These are phyloP conservation scores for Ptycholaimellus sp. DNA, from an alignment of 2,888 invertebrate species.

Conservation along the genomic window DNA sequence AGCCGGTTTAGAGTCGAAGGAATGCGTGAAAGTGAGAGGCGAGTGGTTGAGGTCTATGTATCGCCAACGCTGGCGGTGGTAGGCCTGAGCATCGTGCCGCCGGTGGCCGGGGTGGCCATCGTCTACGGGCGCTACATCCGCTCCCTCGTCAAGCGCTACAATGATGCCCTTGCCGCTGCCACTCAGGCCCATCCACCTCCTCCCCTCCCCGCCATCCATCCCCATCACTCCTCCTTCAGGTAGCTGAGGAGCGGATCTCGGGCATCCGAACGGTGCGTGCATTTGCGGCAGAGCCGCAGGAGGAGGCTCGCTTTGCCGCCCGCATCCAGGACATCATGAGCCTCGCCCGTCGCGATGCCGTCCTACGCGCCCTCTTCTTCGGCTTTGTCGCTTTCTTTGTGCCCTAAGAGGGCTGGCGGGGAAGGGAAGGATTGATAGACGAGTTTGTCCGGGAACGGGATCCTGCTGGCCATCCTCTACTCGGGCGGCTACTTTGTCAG, in stretches of 20 bases:
- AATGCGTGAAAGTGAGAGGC: not conserved
- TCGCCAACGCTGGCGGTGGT: conserved; percentile 60
- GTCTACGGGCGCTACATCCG: conserved; percentile 44
- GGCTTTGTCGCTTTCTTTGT: conserved; percentile 43
- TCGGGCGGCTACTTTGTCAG: conserved; percentile 71
- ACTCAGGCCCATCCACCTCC: too few species aligned
- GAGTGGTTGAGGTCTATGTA: conserved; percentile 57
- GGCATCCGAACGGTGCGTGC: conserved; percentile 73
- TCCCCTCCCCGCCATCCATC: conserved; percentile 2
- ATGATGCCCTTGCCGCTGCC: conserved; percentile 35
- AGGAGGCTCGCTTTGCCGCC: conserved; percentile 41
- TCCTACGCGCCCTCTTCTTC: conserved; percentile 61
- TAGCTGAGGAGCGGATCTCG: conserved; percentile 62
- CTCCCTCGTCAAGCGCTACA: conserved; percentile 48
- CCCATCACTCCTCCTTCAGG: too few species aligned
- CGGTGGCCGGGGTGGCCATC: conserved; percentile 51
- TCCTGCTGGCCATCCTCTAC: conserved; percentile 68
- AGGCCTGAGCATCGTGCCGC: conserved; percentile 63
- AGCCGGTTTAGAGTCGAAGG: not conserved
- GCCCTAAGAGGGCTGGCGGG: too few species aligned
- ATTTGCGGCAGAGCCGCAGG: conserved; percentile 56
- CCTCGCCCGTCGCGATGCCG: conserved; percentile 56
- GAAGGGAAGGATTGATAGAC: too few species aligned
- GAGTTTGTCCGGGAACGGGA: conserved; percentile 63
- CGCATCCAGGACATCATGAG: conserved; percentile 45